These are phyloP conservation scores for Urocolius indicus DNA, from an alignment of 2,113 vertebrate species.

Conservation along the genomic window DNA sequence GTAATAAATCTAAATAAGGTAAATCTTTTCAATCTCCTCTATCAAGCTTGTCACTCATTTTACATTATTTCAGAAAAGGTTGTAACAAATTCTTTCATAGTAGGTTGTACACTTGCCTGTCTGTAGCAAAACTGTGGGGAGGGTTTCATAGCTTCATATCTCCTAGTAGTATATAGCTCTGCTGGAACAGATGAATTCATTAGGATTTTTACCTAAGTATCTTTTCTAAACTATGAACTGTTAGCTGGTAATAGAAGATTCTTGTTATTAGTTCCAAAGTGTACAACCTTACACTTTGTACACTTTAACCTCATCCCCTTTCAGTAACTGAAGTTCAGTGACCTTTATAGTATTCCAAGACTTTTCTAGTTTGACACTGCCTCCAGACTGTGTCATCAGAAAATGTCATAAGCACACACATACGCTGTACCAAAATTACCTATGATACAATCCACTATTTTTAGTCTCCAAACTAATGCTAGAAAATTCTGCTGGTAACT, in stretches of 20 bases:
- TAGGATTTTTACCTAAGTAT: neutral
- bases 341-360: conserved; percentile 16
- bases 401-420: conserved; percentile 55
- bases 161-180: neutral
- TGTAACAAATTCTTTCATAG: neutral
- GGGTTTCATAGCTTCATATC: neutral
- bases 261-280: neutral
- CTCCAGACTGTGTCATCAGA: conserved; percentile 54
- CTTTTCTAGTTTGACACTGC: conserved; percentile 30
- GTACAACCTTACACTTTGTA: neutral
- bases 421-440: conserved; percentile 29
- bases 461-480: conserved; percentile 33
- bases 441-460: conserved; percentile 51
- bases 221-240: neutral
- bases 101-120: neutral
- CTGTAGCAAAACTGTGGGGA: neutral
- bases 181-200: neutral
- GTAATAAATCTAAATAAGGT: neutral
- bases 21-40: neutral
- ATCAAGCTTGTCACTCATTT: neutral
- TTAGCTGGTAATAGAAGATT: neutral
- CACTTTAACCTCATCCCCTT: conserved; percentile 7
- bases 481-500: conserved; percentile 22
- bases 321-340: conserved; percentile 38
- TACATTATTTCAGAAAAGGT: neutral